Evolutionary conservation across 2,797 vertebrate species (phyloP).

Genomic region (Chaenodraco wilsoni): DNA sequence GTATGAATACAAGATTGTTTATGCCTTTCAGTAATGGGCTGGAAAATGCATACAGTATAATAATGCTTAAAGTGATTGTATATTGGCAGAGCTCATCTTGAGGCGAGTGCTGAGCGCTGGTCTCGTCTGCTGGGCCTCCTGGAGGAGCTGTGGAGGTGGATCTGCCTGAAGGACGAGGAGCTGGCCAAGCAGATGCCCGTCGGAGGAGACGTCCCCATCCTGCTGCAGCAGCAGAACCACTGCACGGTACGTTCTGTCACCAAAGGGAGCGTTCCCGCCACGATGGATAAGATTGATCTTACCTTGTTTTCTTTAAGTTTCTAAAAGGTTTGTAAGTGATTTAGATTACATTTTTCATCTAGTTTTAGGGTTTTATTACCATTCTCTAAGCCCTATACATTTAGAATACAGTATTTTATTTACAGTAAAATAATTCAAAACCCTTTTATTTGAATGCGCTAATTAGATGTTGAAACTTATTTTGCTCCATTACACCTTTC

Average conservation of each 20-base stretch:
- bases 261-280: slow-evolving; percentile 23
- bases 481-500: not conserved
- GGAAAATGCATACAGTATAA: slow-evolving; percentile 1
- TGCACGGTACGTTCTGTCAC: slow-evolving; percentile 79
- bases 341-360: not conserved
- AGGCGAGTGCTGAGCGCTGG: slow-evolving; percentile 96
- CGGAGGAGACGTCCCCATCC: slow-evolving; percentile 93
- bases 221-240: slow-evolving; percentile 93
- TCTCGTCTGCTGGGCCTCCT: slow-evolving; percentile 89
- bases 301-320: slow-evolving; percentile 7
- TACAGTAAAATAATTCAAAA: not conserved
- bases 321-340: not conserved
- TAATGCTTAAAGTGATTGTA: slow-evolving; percentile 15
- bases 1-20: no score
- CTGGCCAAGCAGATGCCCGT: slow-evolving; percentile 96
- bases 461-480: not conserved
- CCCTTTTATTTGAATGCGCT: not conserved
- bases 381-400: not conserved
- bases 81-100: slow-evolving; percentile 90
- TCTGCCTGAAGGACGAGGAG: slow-evolving; percentile 93
- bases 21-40: not conserved
- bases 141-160: slow-evolving; percentile 95
- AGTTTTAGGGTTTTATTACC: not conserved
- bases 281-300: slow-evolving; percentile 15
- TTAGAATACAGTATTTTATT: no score